A percentile compares a stretch with the other conserved stretches of the same genome.
Evolutionary conservation across 2,888 invertebrate species (phyloP).

Genomic region (Apomyelois bistriatella): DNA sequence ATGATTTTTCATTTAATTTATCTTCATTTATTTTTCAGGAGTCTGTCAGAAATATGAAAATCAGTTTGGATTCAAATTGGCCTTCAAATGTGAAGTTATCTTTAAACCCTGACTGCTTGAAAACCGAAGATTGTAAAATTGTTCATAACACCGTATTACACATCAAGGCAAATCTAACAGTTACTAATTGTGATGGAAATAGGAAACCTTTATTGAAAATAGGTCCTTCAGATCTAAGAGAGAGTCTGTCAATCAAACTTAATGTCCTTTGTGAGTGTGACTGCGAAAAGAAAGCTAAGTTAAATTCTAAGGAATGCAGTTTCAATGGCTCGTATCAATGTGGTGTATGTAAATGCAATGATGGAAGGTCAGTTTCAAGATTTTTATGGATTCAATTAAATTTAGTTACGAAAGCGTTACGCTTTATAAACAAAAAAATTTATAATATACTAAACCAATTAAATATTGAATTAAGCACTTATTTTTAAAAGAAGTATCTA

Average conservation of each 20-base stretch:
- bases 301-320: slow-evolving; percentile 57
- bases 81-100: slow-evolving; percentile 35
- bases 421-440: no score
- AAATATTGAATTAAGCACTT: no score
- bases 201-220: slow-evolving; percentile 24
- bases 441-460: no score
- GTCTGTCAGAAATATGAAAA: slow-evolving; percentile 27
- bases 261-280: slow-evolving; percentile 87
- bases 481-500: no score
- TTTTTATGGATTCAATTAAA: neutral
- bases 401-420: no score
- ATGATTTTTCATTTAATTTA: no score
- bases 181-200: slow-evolving; percentile 34
- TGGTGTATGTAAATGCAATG: slow-evolving; percentile 82
- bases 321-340: slow-evolving; percentile 76
- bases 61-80: slow-evolving; percentile 23
- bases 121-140: slow-evolving; percentile 32
- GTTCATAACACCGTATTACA: slow-evolving; percentile 29
- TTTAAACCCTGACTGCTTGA: slow-evolving; percentile 39
- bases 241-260: slow-evolving; percentile 83
- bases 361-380: slow-evolving; percentile 38
- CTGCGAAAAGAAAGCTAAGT: slow-evolving; percentile 79
- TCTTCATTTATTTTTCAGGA: slow-evolving; percentile 29
- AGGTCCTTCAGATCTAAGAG: slow-evolving; percentile 82
- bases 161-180: slow-evolving; percentile 37